Percentiles rank a stretch among this genome's conserved stretches.
These are phyloP conservation scores for Ceramica pisi DNA, from an alignment of 2,888 invertebrate species.

Conservation along the genomic window DNA sequence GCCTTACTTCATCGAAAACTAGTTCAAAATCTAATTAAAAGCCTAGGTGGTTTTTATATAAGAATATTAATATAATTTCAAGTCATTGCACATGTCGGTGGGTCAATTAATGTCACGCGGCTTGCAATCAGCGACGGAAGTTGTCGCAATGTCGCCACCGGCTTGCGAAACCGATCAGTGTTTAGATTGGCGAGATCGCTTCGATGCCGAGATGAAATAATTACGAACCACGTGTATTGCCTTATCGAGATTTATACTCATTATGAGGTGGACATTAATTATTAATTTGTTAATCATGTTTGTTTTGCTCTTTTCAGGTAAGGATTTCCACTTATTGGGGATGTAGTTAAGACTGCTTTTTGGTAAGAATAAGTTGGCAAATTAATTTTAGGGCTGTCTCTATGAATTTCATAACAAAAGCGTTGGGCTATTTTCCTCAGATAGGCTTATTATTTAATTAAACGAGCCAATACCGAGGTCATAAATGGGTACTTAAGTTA, in stretches of 20 bases:
- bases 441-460: too few species aligned
- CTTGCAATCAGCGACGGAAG: conserved; percentile 68
- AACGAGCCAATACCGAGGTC: background rate
- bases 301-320: conserved; percentile 71
- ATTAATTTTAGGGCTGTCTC: background rate
- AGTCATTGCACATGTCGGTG: conserved; percentile 57
- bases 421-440: too few species aligned
- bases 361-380: conserved; percentile 48
- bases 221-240: conserved; percentile 57
- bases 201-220: conserved; percentile 59
- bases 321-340: conserved; percentile 36
- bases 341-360: background rate
- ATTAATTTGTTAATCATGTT: conserved; percentile 44
- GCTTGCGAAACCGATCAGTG: conserved; percentile 70
- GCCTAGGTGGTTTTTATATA: conserved; percentile 20
- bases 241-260: conserved; percentile 58
- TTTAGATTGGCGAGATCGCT: conserved; percentile 59
- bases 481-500: too few species aligned
- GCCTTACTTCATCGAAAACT: background rate
- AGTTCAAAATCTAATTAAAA: conserved; percentile 4
- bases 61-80: conserved; percentile 44
- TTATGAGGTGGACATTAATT: conserved; percentile 34
- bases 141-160: conserved; percentile 68
- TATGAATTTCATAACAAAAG: background rate
- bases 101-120: conserved; percentile 71